Percentiles rank a stretch among this genome's conserved stretches.
These are phyloP conservation scores for Tromatobia lineatoria DNA, from an alignment of 2,888 invertebrate species.

Conservation along the genomic window DNA sequence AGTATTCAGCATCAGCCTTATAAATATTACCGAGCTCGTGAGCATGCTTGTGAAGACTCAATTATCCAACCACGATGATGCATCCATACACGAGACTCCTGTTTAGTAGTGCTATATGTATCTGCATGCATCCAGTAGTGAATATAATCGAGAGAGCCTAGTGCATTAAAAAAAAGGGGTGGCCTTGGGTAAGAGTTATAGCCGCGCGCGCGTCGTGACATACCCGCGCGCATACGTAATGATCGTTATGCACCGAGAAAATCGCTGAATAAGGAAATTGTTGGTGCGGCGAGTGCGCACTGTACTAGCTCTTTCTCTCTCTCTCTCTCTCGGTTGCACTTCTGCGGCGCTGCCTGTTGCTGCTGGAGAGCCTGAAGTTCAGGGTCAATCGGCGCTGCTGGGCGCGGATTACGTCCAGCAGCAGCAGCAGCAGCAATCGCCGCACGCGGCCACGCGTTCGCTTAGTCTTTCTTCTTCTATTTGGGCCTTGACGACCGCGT, in stretches of 20 bases:
- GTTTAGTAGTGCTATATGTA: background rate
- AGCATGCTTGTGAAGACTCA: background rate
- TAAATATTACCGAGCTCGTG: background rate
- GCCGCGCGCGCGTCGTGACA: conserved; percentile 67
- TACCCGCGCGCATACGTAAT: conserved; percentile 78
- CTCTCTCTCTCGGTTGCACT: conserved; percentile 50
- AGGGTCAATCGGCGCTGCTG: conserved; percentile 80
- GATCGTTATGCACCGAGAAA: conserved; percentile 77
- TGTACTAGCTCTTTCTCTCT: conserved; percentile 54
- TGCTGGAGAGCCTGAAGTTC: conserved; percentile 79
- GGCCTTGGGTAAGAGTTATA: conserved; percentile 79
- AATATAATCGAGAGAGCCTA: conserved; percentile 45
- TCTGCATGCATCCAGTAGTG: background rate
- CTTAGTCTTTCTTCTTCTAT: conserved; percentile 80
- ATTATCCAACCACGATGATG: background rate
- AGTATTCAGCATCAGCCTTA: background rate
- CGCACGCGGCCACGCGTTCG: conserved; percentile 69
- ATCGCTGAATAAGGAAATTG: conserved; percentile 83
- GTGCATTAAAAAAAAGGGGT: conserved; percentile 61
- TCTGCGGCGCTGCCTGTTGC: conserved; percentile 55
- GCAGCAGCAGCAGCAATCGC: conserved; percentile 13
- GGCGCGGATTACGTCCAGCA: conserved; percentile 76
- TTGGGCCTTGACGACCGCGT: conserved; percentile 80
- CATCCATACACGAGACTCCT: background rate
- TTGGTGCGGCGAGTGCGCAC: conserved; percentile 67